Conservation (phyloP, 2,797 vertebrate genomes). For the Coranthus polyacanthus region DNA sequence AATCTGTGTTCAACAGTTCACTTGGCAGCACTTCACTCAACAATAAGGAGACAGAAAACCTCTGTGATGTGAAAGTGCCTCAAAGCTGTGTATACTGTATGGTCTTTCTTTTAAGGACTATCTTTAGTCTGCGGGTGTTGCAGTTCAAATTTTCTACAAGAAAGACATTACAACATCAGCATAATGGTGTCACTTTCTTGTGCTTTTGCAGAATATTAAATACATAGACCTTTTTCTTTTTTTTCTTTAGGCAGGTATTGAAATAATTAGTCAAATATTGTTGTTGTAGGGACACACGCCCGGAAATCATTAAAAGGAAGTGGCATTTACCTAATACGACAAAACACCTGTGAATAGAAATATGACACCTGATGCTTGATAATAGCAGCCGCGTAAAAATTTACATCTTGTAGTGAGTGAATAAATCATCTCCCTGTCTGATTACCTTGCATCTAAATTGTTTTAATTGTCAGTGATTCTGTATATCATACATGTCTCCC, state of each 20-base stretch:
- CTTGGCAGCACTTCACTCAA: constrained; percentile 77
- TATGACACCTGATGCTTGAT: background rate
- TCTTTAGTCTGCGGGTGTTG: constrained; percentile 13
- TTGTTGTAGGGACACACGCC: background rate
- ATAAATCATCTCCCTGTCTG: constrained; percentile 5
- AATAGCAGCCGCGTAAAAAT: background rate
- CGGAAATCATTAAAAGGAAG: constrained; percentile 3
- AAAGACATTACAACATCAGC: constrained; percentile 15
- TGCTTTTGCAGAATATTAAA: constrained; percentile 12
- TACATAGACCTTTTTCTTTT: background rate
- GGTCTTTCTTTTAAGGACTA: constrained; percentile 22
- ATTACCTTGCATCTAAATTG: background rate
- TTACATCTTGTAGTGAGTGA: constrained; percentile 3
- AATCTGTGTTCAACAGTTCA: constrained; percentile 78
- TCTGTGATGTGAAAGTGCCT: constrained; percentile 40
- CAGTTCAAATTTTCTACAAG: background rate
- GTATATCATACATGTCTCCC: no score
- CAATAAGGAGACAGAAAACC: constrained; percentile 49
- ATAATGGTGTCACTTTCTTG: constrained; percentile 5
- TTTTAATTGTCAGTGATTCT: no score
- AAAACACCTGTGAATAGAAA: constrained; percentile 20
- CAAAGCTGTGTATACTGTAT: constrained; percentile 13
- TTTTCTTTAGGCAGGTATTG: no score
- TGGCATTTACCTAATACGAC: constrained; percentile 7
- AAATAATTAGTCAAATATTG: background rate